Evolutionary conservation across 1,140 invertebrate species (phyloP), one percentile per base, ranked within the genome.

Genomic region (Zaprionus lachaisei): DNA sequence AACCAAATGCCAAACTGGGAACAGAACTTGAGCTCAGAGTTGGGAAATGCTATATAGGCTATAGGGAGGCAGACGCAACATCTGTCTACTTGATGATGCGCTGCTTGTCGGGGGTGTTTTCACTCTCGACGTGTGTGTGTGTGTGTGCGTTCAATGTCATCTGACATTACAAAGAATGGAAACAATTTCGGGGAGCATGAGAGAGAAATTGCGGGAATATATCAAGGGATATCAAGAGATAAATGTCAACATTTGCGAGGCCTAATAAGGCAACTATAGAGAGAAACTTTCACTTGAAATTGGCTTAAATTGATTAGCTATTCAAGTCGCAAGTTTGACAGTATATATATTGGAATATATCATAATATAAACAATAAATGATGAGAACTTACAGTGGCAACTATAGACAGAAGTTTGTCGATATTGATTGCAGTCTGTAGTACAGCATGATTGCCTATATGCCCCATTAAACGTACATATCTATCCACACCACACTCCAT

Each of bases 121-220:
- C 24, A 14, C 31, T 34, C 31, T 11, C 31, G 9, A 5, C 4
- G 4, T 54, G 17, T 5, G 28, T 28, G 28, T 28, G 51, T 24
- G 24, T 55, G 5, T 51, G 17, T 49, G 24, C 31, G 38, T 58
- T 60, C 72, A 69, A 62, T 74, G 72, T 68, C 64, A 55, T 55
- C 38, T 74, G 72, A 41, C 66, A 63, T 69, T 74, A 56, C 60
- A 49, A 56, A 15, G 26, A 26, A 70, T 51, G 14, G 41, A 51
- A 62, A 62, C 57, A 62, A 54, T 70, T 44, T 63, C 54, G n/a
- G 12, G 31, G n/a, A 31, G 31, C 2, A 60, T 15, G 7, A 11
- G 7, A 34, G 31, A 61, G 24, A 54, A 62, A 41, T 56, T 31
- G 20, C 41, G 11, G 65, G 65, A 34, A 26, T 24, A 69, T 69